These are phyloP conservation scores for Isichthys henryi DNA, from an alignment of 2,113 vertebrate species.

Conservation along the genomic window DNA sequence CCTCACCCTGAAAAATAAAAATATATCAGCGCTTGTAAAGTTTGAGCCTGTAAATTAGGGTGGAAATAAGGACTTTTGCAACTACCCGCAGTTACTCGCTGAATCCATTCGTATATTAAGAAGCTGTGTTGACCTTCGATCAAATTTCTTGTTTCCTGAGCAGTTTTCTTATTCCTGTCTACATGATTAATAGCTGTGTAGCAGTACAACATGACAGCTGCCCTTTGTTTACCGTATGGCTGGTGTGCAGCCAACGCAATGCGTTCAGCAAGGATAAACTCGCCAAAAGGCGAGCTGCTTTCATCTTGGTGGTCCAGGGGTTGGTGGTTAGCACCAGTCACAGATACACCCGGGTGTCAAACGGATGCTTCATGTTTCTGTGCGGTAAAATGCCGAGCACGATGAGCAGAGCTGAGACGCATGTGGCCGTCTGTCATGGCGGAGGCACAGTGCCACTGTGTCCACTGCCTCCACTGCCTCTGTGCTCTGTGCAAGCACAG, in stretches of 20 bases:
- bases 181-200: conserved; percentile 7
- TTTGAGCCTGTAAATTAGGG: background rate
- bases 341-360: background rate
- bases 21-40: background rate
- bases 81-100: background rate
- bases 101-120: background rate
- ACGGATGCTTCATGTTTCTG: background rate
- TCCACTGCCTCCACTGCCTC: background rate
- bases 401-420: background rate
- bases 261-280: background rate
- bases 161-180: background rate
- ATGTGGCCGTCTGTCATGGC: background rate
- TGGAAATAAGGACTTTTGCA: conserved; percentile 1
- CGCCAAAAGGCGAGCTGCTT: background rate
- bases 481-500: background rate
- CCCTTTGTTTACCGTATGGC: conserved; percentile 1
- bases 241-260: background rate
- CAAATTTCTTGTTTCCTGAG: conserved; percentile 15
- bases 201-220: background rate
- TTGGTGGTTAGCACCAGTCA: background rate
- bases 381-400: background rate
- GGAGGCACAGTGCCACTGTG: background rate
- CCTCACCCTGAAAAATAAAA: background rate
- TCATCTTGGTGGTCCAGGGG: background rate
- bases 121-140: conserved; percentile 8